phyloP scores from a whole-genome alignment of 1,140 invertebrate genomes.

The Galleria mellonella region DNA sequence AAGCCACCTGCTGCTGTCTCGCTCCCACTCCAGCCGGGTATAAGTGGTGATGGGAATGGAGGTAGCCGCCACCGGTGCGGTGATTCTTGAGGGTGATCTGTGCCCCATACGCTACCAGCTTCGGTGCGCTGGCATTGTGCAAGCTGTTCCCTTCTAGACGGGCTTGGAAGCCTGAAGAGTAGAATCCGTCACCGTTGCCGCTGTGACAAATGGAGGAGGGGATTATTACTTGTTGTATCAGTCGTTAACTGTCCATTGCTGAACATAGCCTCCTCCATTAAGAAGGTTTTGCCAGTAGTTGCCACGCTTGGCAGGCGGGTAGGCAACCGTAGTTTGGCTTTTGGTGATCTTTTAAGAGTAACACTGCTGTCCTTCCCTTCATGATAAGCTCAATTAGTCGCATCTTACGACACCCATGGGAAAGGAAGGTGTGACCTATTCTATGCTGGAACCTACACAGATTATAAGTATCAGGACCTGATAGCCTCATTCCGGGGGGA shows the following conservation, averaged over 20 bases:
- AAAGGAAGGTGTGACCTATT: too few species aligned
- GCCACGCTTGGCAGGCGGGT: too few species aligned
- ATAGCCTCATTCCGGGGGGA: too few species aligned
- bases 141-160: conserved; percentile 95
- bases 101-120: conserved; percentile 92
- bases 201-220: conserved; percentile 60
- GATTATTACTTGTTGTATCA: neutral
- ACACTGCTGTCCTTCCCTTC: neutral
- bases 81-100: conserved; percentile 95
- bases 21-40: conserved; percentile 95
- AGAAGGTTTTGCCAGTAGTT: too few species aligned
- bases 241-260: neutral
- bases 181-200: conserved; percentile 97
- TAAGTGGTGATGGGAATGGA: conserved; percentile 97
- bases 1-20: conserved; percentile 90
- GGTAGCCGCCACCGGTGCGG: conserved; percentile 94
- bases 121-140: conserved; percentile 95
- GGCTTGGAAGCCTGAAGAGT: conserved; percentile 97
- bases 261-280: too few species aligned
- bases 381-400: neutral
- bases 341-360: too few species aligned
- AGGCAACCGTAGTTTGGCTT: too few species aligned
- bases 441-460: too few species aligned
- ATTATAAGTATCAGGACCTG: too few species aligned
- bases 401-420: too few species aligned